Percentiles rank a stretch among this genome's conserved stretches.
phyloP scores from a whole-genome alignment of 2,888 invertebrate genomes.

The Oscheius myriophilus region DNA sequence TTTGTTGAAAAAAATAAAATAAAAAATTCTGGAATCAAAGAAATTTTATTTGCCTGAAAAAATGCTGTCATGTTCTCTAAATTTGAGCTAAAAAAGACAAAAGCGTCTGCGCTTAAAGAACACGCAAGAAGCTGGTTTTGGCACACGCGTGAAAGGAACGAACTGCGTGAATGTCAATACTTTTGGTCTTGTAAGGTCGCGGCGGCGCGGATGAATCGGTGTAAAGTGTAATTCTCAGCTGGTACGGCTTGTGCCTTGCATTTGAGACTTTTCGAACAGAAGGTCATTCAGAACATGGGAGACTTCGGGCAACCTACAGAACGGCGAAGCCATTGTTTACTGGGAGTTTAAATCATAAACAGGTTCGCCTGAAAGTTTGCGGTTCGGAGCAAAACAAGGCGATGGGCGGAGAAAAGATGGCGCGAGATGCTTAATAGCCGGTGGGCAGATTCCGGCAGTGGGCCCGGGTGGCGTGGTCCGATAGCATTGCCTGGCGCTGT shows the following conservation, averaged over 20 bases:
- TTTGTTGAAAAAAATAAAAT: no score
- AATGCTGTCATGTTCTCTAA: no score
- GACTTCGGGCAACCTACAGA: background rate
- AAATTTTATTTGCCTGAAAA: no score
- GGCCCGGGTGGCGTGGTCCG: constrained; percentile 28
- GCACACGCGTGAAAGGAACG: no score
- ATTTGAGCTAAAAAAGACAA: no score
- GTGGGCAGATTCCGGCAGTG: constrained; percentile 23
- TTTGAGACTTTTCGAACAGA: no score
- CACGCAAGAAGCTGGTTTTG: no score
- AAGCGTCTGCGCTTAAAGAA: no score
- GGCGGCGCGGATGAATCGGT: constrained; percentile 15
- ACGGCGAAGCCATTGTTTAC: background rate
- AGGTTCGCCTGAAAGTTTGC: background rate
- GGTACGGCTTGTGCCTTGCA: background rate
- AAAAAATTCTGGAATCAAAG: no score
- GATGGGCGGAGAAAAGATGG: constrained; percentile 18
- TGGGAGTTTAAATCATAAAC: background rate
- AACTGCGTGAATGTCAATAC: background rate
- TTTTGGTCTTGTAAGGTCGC: constrained; percentile 21
- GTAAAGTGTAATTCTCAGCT: constrained; percentile 27
- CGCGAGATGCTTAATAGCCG: constrained; percentile 29
- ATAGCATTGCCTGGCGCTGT: constrained; percentile 23
- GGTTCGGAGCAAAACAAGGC: constrained; percentile 11
- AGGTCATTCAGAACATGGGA: background rate